phyloP scores from a whole-genome alignment of 1,140 invertebrate genomes.

The Homarus americanus region DNA sequence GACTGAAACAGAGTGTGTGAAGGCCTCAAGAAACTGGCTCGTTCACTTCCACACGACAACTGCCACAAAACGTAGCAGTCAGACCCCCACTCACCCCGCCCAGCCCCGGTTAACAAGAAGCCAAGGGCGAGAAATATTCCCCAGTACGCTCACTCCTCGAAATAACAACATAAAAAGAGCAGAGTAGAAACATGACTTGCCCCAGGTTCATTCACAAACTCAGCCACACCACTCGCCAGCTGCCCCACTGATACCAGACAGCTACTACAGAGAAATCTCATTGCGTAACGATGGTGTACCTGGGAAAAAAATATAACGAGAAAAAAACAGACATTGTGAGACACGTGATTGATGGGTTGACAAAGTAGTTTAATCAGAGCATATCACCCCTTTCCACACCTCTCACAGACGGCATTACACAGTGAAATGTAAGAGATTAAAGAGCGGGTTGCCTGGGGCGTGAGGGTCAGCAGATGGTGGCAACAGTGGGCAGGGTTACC shows the following conservation, averaged over 20 bases:
- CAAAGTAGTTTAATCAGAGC: too few species aligned
- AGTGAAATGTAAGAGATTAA: background rate
- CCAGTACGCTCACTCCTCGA: slow-evolving; percentile 17
- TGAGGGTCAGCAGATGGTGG: background rate
- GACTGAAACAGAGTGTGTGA: background rate
- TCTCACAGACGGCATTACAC: background rate
- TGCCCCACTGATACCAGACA: slow-evolving; percentile 5
- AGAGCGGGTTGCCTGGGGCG: background rate
- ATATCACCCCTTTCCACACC: too few species aligned
- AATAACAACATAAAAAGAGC: slow-evolving; percentile 28
- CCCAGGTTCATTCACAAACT: slow-evolving; percentile 45
- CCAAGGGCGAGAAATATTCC: background rate
- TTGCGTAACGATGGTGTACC: too few species aligned
- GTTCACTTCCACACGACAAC: background rate
- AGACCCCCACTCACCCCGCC: background rate
- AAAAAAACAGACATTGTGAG: too few species aligned
- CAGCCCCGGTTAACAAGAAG: background rate
- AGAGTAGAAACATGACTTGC: slow-evolving; percentile 35
- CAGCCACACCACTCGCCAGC: background rate
- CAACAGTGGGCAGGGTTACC: slow-evolving; percentile 20
- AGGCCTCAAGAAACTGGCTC: background rate
- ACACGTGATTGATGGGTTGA: too few species aligned
- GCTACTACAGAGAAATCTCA: background rate
- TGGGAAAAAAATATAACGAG: too few species aligned
- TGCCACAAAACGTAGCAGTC: background rate